A percentile compares a stretch with the other conserved stretches of the same genome.
These are phyloP conservation scores for Ectemnius lituratus DNA, from an alignment of 2,888 invertebrate genomes.

Conservation along the genomic window DNA sequence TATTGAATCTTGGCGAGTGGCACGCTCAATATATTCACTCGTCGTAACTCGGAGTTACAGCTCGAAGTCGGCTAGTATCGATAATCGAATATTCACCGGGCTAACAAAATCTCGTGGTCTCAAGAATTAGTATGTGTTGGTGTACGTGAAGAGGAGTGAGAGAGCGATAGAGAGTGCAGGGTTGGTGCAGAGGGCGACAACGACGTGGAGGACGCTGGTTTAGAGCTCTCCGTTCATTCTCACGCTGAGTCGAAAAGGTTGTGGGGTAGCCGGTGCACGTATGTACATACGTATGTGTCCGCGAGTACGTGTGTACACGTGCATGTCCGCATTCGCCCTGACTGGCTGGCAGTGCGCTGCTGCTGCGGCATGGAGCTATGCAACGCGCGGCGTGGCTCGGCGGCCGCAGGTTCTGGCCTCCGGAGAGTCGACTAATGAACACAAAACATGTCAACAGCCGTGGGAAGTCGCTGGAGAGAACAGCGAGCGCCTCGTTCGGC, in stretches of 20 bases:
- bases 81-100: too few species aligned
- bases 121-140: too few species aligned
- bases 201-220: slow-evolving; percentile 41
- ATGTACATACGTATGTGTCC: slow-evolving; percentile 7
- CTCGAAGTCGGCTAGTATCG: too few species aligned
- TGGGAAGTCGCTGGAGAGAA: slow-evolving; percentile 69
- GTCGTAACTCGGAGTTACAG: too few species aligned
- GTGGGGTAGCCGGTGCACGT: slow-evolving; percentile 47
- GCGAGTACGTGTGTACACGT: slow-evolving; percentile 3
- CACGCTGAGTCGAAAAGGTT: slow-evolving; percentile 66
- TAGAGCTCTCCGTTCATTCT: slow-evolving; percentile 54
- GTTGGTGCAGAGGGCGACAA: slow-evolving; percentile 21
- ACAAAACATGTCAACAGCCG: slow-evolving; percentile 77
- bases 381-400: slow-evolving; percentile 22
- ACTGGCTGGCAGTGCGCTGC: slow-evolving; percentile 10
- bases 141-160: too few species aligned
- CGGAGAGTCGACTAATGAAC: slow-evolving; percentile 73
- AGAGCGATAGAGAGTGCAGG: slow-evolving; percentile 21
- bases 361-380: slow-evolving; percentile 45
- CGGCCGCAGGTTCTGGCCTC: slow-evolving; percentile 50
- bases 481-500: slow-evolving; percentile 42
- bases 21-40: too few species aligned
- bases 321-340: slow-evolving; percentile 17
- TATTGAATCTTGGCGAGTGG: too few species aligned
- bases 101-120: too few species aligned